These are phyloP conservation scores for Melieria crassipennis DNA, from an alignment of 2,888 invertebrate species.

Conservation along the genomic window DNA sequence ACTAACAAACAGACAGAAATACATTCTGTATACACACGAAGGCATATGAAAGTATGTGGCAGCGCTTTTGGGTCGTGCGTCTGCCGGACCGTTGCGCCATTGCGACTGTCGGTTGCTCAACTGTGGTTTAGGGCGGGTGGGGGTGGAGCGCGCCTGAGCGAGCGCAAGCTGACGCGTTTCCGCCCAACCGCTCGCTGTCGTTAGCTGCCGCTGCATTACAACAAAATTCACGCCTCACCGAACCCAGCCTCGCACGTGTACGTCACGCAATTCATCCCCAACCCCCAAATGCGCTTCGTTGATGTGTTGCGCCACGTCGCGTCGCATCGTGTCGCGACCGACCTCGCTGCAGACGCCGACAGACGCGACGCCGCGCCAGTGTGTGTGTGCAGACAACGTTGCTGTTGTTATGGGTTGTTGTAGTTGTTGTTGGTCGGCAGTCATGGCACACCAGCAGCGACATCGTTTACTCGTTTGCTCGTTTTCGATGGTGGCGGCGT, in stretches of 20 bases:
- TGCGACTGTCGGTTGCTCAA: neutral
- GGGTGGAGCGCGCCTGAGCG: no score
- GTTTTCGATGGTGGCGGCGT: neutral
- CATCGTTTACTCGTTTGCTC: no score
- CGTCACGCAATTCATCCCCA: conserved; percentile 12
- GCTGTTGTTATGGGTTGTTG: conserved; percentile 15
- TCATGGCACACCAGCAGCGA: no score
- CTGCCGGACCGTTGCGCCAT: conserved; percentile 37
- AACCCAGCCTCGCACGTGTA: conserved; percentile 20
- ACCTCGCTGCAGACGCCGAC: conserved; percentile 7
- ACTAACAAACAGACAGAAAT: conserved; percentile 7
- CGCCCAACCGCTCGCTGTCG: no score
- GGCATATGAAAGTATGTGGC: conserved; percentile 29
- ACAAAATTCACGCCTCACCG: conserved; percentile 9
- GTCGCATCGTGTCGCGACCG: neutral
- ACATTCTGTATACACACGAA: neutral
- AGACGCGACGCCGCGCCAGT: conserved; percentile 14
- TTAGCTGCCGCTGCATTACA: no score
- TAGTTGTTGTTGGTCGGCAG: no score
- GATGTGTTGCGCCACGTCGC: neutral
- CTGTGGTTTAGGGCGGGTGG: no score
- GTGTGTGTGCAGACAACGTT: conserved; percentile 35
- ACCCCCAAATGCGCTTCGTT: neutral
- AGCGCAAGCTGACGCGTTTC: no score
- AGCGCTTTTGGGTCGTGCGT: conserved; percentile 57